Conservation (phyloP, 2,888 invertebrate genomes). For the Dynastes tityus region DNA sequence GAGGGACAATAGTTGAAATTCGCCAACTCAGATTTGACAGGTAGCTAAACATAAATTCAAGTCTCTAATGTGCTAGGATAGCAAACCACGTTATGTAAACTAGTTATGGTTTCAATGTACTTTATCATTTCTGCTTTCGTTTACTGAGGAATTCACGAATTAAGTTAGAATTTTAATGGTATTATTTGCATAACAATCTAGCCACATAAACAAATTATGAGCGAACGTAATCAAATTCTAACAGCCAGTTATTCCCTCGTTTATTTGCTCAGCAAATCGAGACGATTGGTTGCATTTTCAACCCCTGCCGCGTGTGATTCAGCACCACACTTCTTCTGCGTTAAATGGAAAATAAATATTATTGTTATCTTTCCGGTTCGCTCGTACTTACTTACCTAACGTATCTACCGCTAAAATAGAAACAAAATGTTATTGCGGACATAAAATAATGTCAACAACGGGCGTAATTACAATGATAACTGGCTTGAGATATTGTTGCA, state of each 20-base stretch:
- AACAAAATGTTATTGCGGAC: not conserved
- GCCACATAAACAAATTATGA: conserved; percentile 17
- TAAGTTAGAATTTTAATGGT: not conserved
- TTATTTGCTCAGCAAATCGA: conserved; percentile 9
- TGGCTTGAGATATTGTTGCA: conserved; percentile 45
- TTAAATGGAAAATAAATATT: conserved; percentile 43
- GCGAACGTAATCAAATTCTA: not conserved
- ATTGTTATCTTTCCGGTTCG: conserved; percentile 19
- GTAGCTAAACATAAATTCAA: no score
- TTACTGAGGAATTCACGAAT: not conserved
- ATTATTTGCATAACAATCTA: conserved; percentile 6
- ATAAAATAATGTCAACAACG: conserved; percentile 38
- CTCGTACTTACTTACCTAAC: not conserved
- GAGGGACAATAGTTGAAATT: no score
- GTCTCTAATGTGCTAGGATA: no score
- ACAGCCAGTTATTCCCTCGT: not conserved
- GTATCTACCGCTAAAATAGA: not conserved
- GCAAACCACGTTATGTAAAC: no score
- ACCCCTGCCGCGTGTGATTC: conserved; percentile 1
- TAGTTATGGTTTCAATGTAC: not conserved
- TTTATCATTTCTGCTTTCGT: not conserved
- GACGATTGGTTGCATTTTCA: conserved; percentile 29
- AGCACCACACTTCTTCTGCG: conserved; percentile 4
- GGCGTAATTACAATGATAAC: conserved; percentile 40
- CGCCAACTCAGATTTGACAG: no score